Percentiles rank a stretch among this genome's conserved stretches.
These are phyloP conservation scores for Ophioninae sp. DNA, from an alignment of 2,888 invertebrate genomes.

Conservation along the genomic window DNA sequence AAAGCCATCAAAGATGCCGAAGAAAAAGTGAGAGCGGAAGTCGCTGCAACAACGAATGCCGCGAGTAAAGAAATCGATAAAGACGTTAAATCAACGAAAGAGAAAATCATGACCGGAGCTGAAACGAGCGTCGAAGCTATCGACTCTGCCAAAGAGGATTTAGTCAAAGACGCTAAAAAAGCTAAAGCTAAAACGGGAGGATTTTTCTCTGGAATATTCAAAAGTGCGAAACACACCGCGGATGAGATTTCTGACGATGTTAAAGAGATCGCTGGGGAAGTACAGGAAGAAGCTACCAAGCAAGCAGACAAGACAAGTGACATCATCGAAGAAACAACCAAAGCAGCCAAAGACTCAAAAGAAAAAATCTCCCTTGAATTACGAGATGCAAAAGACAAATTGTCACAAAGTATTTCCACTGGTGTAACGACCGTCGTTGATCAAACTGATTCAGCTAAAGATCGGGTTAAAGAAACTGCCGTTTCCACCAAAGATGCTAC, in stretches of 20 bases:
- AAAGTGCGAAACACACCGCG: conserved; percentile 41
- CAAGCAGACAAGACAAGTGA: conserved; percentile 56
- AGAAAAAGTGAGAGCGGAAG: conserved; percentile 42
- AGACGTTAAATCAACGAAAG: conserved; percentile 18
- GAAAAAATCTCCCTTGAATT: conserved; percentile 33
- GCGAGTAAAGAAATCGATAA: conserved; percentile 50
- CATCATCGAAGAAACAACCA: conserved; percentile 28
- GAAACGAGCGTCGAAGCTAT: conserved; percentile 32
- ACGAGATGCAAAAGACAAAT: conserved; percentile 52
- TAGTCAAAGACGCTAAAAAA: conserved; percentile 73
- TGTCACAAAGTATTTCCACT: conserved; percentile 33
- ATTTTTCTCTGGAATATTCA: conserved; percentile 52
- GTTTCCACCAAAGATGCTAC: conserved; percentile 34
- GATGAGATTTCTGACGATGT: conserved; percentile 52
- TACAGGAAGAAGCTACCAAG: conserved; percentile 41
- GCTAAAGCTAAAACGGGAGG: conserved; percentile 80
- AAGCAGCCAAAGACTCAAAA: conserved; percentile 48
- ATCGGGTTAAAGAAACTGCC: conserved; percentile 7
- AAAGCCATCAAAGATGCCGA: conserved; percentile 41
- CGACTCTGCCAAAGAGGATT: conserved; percentile 49
- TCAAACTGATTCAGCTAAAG: conserved; percentile 31
- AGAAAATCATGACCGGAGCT: conserved; percentile 38
- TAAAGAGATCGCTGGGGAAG: conserved; percentile 32
- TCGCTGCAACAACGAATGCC: conserved; percentile 49
- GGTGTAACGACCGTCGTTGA: conserved; percentile 43